Evolutionary conservation across 2,888 invertebrate genomes (phyloP).

Genomic region (Stenotaenia linearis): DNA sequence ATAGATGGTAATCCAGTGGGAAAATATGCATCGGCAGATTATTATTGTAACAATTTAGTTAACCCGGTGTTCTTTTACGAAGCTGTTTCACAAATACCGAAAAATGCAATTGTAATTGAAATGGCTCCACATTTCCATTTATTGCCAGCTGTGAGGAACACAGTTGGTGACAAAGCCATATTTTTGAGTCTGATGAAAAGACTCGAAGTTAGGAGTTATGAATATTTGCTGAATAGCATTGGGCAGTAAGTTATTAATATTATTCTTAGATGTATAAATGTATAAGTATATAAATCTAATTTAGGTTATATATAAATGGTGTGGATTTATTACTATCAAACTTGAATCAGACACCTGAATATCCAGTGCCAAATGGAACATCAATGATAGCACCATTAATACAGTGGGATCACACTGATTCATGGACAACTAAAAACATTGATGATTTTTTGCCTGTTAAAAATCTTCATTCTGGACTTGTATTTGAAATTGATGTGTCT

Average conservation of each 20-base stretch:
- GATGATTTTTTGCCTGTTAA: conserved; percentile 46
- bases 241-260: conserved; percentile 60
- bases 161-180: conserved; percentile 64
- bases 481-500: conserved; percentile 59
- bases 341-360: conserved; percentile 68
- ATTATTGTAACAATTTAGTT: conserved; percentile 92
- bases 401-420: conserved; percentile 84
- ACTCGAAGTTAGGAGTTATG: conserved; percentile 67
- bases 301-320: conserved; percentile 69
- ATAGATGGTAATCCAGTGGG: conserved; percentile 63
- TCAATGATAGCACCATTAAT: conserved; percentile 81
- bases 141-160: conserved; percentile 85
- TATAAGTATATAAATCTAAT: too few species aligned
- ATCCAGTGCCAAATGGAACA: conserved; percentile 85
- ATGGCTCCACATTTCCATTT: conserved; percentile 91
- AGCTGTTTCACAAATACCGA: conserved; percentile 75
- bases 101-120: conserved; percentile 82
- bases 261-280: too few species aligned
- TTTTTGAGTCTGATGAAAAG: conserved; percentile 82
- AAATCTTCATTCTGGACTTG: conserved; percentile 64
- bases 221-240: conserved; percentile 68
- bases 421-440: conserved; percentile 80
- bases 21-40: conserved; percentile 76
- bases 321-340: conserved; percentile 65
- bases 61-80: conserved; percentile 92